Evolutionary conservation across 2,888 invertebrate genomes (phyloP).

Genomic region (Pachymerium ferrugineum): DNA sequence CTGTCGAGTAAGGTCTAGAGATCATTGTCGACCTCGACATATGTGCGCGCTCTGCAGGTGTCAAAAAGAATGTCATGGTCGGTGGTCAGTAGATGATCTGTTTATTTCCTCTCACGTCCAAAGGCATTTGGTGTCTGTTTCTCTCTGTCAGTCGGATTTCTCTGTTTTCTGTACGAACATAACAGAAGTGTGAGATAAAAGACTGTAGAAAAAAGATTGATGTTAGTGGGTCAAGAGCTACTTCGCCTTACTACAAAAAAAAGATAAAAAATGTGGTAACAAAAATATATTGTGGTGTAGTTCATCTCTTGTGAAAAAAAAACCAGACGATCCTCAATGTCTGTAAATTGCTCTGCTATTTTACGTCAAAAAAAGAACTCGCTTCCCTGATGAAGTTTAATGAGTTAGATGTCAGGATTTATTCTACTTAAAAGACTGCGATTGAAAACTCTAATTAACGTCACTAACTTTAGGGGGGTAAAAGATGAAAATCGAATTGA

Average conservation of each 20-base stretch:
- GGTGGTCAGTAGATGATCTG: background rate
- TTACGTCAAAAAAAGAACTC: no score
- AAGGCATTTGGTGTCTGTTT: background rate
- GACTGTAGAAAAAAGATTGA: background rate
- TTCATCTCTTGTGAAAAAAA: background rate
- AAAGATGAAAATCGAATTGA: no score
- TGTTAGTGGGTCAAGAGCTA: slow-evolving; percentile 10
- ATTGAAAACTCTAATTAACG: no score
- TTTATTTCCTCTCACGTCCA: slow-evolving; percentile 13
- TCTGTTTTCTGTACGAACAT: background rate
- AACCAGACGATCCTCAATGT: no score
- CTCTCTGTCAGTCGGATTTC: slow-evolving; percentile 14
- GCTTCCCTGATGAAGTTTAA: no score
- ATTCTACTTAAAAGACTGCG: no score
- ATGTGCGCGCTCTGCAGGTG: background rate
- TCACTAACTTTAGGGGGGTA: no score
- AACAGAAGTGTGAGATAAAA: background rate
- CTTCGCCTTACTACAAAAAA: background rate
- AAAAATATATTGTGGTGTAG: slow-evolving; percentile 8
- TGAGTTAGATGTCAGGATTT: no score
- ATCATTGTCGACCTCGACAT: slow-evolving; percentile 2
- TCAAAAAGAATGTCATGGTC: background rate
- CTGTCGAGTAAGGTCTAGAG: background rate
- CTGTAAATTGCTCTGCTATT: no score
- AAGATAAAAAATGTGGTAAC: slow-evolving; percentile 21